Percentiles rank a stretch among this genome's conserved stretches.
These are phyloP conservation scores for Limosa lapponica DNA, from an alignment of 2,797 vertebrate genomes.

Conservation along the genomic window DNA sequence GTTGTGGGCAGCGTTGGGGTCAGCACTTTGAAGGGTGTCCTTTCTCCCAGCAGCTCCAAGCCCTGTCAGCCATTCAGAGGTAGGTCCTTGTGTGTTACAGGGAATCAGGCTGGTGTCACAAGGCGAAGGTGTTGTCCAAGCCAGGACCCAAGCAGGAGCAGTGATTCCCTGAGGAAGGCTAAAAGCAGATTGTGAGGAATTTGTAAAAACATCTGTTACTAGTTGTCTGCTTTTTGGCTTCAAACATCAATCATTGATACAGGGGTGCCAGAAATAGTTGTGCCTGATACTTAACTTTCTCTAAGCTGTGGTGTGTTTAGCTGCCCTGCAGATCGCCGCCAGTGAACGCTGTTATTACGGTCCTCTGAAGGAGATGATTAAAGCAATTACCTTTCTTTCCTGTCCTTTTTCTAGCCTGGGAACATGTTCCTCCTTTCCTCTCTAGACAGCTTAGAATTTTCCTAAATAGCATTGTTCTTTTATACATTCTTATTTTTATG, in stretches of 20 bases:
- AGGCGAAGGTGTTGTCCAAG: neutral
- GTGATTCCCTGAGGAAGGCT: neutral
- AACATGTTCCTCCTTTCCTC: neutral
- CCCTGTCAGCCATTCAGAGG: accelerated
- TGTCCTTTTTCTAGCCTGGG: neutral
- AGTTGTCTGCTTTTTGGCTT: neutral
- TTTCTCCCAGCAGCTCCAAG: neutral
- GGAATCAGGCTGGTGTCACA: neutral
- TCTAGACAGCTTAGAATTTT: neutral
- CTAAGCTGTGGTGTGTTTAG: neutral
- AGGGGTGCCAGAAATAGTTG: neutral
- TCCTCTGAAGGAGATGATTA: neutral
- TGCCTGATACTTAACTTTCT: neutral
- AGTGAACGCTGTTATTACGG: neutral
- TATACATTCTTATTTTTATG: neutral
- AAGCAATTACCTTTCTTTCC: conserved; percentile 1
- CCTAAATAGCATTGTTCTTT: neutral
- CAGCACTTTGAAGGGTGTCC: too few species aligned
- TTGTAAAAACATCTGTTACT: accelerated
- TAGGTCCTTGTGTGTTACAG: neutral
- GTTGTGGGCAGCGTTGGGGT: neutral
- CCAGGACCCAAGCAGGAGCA: neutral
- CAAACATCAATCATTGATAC: neutral
- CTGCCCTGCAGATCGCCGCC: neutral
- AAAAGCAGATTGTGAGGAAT: neutral